These are phyloP conservation scores for Sesamia inferens DNA, from an alignment of 2,888 invertebrate genomes.

Conservation along the genomic window DNA sequence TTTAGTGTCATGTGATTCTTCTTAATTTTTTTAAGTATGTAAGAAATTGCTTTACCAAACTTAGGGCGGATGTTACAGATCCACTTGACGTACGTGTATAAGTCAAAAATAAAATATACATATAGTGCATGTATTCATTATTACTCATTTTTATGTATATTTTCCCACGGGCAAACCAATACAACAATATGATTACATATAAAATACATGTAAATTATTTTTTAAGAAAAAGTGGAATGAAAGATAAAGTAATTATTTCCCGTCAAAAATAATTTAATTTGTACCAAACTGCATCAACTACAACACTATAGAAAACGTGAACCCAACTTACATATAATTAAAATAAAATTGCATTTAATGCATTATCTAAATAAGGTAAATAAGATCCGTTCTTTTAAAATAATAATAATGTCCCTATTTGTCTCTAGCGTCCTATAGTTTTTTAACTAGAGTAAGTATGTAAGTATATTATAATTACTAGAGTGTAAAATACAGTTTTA, in stretches of 20 bases:
- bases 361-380: constrained; percentile 56
- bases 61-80: neutral
- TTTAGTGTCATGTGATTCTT: neutral
- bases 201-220: too few relatives aligned
- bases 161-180: neutral
- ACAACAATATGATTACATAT: too few relatives aligned
- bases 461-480: too few relatives aligned
- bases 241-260: neutral
- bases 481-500: too few relatives aligned
- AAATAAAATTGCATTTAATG: constrained; percentile 54
- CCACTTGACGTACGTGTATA: too few relatives aligned
- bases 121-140: too few relatives aligned
- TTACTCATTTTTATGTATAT: too few relatives aligned
- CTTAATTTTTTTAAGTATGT: neutral
- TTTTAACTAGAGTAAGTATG: too few relatives aligned
- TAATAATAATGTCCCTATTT: too few relatives aligned
- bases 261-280: too few relatives aligned
- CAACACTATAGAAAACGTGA: constrained; percentile 6
- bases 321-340: constrained; percentile 16
- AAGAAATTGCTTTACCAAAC: neutral
- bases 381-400: constrained; percentile 9
- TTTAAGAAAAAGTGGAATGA: neutral
- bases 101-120: too few relatives aligned
- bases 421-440: too few relatives aligned
- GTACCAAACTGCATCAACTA: neutral